These are phyloP conservation scores for Kryphioiulus occultus DNA, from an alignment of 2,888 invertebrate species.

Conservation along the genomic window DNA sequence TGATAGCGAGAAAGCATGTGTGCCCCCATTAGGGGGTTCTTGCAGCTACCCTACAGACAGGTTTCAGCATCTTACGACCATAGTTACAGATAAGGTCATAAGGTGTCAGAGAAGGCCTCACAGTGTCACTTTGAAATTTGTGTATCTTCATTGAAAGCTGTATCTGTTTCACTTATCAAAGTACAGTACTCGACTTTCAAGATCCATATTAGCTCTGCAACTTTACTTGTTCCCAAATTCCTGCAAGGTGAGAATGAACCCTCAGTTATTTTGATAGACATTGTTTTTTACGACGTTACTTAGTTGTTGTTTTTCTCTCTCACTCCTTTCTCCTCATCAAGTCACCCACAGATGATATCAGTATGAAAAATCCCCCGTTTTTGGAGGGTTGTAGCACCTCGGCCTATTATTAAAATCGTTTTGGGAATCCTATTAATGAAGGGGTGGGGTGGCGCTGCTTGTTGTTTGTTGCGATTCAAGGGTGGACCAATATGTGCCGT, in stretches of 20 bases:
- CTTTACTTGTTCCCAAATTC: not conserved
- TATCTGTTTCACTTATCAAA: not conserved
- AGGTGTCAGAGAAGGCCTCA: too few relatives aligned
- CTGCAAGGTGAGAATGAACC: slow-evolving; percentile 2
- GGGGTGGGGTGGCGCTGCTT: not conserved
- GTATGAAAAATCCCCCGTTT: not conserved
- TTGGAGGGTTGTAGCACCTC: not conserved
- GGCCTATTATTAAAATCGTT: not conserved
- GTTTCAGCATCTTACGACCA: too few relatives aligned
- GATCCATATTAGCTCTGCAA: not conserved
- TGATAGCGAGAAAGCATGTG: too few relatives aligned
- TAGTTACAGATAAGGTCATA: too few relatives aligned
- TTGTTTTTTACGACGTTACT: not conserved
- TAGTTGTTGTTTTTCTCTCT: not conserved
- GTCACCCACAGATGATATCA: not conserved
- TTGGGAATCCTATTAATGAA: slow-evolving; percentile 6
- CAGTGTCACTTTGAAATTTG: not conserved
- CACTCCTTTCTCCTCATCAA: not conserved
- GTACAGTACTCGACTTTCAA: not conserved
- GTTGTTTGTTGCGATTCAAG: not conserved
- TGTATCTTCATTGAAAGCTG: not conserved
- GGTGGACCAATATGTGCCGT: not conserved
- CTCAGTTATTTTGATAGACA: not conserved
- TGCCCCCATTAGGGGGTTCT: too few relatives aligned
- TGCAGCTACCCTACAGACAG: too few relatives aligned